Percentiles rank a stretch among this genome's conserved stretches.
Evolutionary conservation across 2,888 invertebrate genomes (phyloP).

Genomic region (Homarus gammarus): DNA sequence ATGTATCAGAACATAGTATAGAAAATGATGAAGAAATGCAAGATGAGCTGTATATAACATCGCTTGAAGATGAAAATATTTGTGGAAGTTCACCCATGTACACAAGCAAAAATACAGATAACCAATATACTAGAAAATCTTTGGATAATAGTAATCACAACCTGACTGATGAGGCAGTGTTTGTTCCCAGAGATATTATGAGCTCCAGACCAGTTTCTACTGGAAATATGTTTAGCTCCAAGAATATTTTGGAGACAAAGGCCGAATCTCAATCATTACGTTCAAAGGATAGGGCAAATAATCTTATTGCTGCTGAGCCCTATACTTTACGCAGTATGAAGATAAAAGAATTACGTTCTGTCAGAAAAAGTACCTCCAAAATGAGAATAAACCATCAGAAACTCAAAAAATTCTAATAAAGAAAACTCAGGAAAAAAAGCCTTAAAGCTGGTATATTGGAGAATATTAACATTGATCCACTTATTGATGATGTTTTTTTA

Average conservation of each 20-base stretch:
- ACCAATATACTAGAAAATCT: not conserved
- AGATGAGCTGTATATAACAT: not conserved
- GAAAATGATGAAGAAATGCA: not conserved
- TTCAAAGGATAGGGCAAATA: too few species aligned
- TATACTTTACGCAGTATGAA: not conserved
- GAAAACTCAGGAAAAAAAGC: not conserved
- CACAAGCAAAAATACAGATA: not conserved
- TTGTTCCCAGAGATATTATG: not conserved
- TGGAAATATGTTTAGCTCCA: not conserved
- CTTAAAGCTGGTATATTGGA: not conserved
- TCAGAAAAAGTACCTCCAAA: not conserved
- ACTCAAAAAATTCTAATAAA: not conserved
- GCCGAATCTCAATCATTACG: too few species aligned
- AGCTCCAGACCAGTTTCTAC: not conserved
- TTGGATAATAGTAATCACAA: not conserved
- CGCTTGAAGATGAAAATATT: not conserved
- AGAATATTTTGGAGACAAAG: not conserved
- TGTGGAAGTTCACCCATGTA: not conserved
- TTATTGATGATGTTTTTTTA: not conserved
- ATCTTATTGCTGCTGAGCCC: too few species aligned
- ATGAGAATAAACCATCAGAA: not conserved
- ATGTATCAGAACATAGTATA: not conserved
- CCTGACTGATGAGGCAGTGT: not conserved
- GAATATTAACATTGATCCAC: not conserved
- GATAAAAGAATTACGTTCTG: not conserved